Conservation (phyloP, 2,797 vertebrate genomes). For the Salarias fasciatus region DNA sequence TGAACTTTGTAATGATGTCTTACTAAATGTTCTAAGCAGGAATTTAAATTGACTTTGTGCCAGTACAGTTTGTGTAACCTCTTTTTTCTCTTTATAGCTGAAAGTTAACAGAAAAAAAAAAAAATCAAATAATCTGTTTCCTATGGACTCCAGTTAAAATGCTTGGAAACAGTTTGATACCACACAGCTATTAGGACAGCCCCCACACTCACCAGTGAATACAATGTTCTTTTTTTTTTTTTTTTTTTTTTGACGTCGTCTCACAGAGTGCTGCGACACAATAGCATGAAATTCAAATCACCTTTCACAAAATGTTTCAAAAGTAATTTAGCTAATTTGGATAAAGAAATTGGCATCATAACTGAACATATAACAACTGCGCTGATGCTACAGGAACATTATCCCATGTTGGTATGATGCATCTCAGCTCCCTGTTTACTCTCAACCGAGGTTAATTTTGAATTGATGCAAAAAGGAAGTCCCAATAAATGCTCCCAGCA, state of each 20-base stretch:
- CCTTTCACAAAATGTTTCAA: conserved; percentile 15
- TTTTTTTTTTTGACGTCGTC: conserved; percentile 33
- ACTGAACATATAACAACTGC: too few relatives aligned
- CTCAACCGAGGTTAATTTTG: background rate
- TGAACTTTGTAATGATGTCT: conserved; percentile 57
- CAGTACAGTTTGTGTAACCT: conserved; percentile 43
- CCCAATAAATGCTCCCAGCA: background rate
- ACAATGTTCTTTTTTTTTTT: conserved; percentile 42
- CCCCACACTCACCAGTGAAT: conserved; percentile 38
- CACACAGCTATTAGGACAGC: conserved; percentile 54
- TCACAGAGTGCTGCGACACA: conserved; percentile 27
- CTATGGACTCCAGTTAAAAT: conserved; percentile 54
- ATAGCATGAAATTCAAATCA: conserved; percentile 23
- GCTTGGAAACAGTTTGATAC: conserved; percentile 52
- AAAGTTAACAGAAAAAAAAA: conserved; percentile 52
- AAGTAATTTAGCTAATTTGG: too few relatives aligned
- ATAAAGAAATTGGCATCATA: too few relatives aligned
- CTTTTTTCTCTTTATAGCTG: conserved; percentile 32
- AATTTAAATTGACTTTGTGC: conserved; percentile 50
- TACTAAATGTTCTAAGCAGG: conserved; percentile 58
- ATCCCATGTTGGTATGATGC: background rate
- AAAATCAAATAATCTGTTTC: conserved; percentile 59
- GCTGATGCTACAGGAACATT: background rate
- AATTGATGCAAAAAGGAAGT: conserved; percentile 11
- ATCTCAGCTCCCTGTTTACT: conserved; percentile 7